phyloP scores from a whole-genome alignment of 2,113 vertebrate species.

The Caracal caracal region DNA sequence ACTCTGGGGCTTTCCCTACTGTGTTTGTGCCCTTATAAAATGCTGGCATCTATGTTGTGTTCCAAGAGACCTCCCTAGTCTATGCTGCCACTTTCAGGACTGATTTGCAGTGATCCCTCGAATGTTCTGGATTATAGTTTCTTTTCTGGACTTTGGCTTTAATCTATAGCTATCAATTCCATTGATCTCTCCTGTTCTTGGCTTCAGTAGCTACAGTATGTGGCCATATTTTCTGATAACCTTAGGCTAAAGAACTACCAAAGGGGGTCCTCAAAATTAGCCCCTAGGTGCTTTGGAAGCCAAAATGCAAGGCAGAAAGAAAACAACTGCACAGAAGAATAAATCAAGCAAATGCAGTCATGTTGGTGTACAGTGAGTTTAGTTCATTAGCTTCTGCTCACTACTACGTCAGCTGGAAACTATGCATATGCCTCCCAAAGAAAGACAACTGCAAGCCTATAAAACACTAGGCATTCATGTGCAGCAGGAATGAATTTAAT shows the following conservation, averaged over 20 bases:
- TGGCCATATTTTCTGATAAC: not conserved
- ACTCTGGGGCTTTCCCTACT: not conserved
- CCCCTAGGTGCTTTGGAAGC: not conserved
- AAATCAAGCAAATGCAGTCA: slow-evolving; percentile 47
- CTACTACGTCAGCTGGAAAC: slow-evolving; percentile 53
- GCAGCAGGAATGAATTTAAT: slow-evolving; percentile 46
- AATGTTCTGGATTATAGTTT: not conserved
- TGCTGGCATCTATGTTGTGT: not conserved
- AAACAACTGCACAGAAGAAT: not conserved
- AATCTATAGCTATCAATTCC: not conserved
- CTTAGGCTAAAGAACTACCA: not conserved
- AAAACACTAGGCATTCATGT: slow-evolving; percentile 65
- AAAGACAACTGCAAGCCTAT: slow-evolving; percentile 44
- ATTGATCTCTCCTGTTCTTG: slow-evolving; percentile 19
- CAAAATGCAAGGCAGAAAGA: not conserved
- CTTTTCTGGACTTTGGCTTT: slow-evolving; percentile 26
- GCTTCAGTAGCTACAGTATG: not conserved
- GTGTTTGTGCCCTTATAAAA: not conserved
- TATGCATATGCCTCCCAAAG: not conserved
- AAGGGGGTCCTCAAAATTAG: not conserved
- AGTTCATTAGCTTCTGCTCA: slow-evolving; percentile 65
- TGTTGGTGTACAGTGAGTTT: not conserved
- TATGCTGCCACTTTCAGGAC: not conserved
- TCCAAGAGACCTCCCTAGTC: not conserved
- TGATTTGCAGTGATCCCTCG: not conserved